Evolutionary conservation across 2,888 invertebrate genomes (phyloP).

Genomic region (Peribatodes rhomboidaria): DNA sequence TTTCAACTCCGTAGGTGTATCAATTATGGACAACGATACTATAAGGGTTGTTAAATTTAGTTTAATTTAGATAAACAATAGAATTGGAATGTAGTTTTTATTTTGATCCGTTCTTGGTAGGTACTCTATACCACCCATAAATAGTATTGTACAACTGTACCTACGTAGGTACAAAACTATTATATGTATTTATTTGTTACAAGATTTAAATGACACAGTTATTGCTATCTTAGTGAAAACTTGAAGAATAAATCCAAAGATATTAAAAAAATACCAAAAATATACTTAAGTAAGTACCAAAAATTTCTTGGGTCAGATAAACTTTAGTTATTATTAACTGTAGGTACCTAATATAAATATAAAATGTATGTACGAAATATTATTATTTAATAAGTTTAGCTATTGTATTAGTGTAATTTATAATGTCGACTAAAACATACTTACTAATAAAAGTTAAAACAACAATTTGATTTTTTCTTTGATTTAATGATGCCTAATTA

Average conservation of each 20-base stretch:
- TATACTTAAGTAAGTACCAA: conserved; percentile 10
- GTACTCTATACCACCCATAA: no score
- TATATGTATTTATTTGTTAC: not conserved
- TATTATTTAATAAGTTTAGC: conserved; percentile 62
- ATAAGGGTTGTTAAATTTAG: no score
- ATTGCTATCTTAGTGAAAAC: conserved; percentile 21
- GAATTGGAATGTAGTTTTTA: no score
- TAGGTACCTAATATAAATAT: conserved; percentile 55
- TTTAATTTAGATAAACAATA: no score
- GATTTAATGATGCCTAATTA: not conserved
- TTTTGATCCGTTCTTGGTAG: no score
- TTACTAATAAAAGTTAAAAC: conserved; percentile 57
- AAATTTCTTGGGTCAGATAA: not conserved
- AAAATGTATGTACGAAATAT: conserved; percentile 67
- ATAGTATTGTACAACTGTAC: no score
- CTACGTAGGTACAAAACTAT: not conserved
- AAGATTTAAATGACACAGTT: conserved; percentile 11
- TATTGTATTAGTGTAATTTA: conserved; percentile 71
- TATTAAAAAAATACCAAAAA: conserved; percentile 5
- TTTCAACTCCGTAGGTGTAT: no score
- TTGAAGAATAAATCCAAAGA: conserved; percentile 34
- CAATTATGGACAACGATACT: no score
- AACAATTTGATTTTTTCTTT: conserved; percentile 18
- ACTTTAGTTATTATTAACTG: conserved; percentile 4
- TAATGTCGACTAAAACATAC: conserved; percentile 63